A percentile compares a stretch with the other conserved stretches of the same genome.
Conservation (phyloP, 1,140 invertebrate genomes). For the Euwallacea similis region DNA sequence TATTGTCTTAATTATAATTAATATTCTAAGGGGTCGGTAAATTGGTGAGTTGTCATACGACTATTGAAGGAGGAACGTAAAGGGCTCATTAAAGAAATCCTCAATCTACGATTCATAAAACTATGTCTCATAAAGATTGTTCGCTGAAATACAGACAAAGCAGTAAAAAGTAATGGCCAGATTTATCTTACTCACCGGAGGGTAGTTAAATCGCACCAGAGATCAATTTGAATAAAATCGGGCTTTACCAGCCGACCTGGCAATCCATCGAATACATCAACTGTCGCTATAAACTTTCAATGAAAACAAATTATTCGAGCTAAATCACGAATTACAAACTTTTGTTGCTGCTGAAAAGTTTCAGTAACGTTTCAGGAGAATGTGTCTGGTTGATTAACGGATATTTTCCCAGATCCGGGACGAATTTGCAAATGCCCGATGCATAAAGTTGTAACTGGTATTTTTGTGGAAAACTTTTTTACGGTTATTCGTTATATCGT, state of each 20-base stretch:
- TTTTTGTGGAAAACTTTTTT: constrained; percentile 11
- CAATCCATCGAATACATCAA: constrained; percentile 6
- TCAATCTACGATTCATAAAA: too few species aligned
- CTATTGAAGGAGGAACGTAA: too few species aligned
- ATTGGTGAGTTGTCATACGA: too few species aligned
- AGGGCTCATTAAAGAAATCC: too few species aligned
- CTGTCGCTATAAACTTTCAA: constrained; percentile 28
- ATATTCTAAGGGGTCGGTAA: too few species aligned
- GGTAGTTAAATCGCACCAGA: constrained; percentile 8
- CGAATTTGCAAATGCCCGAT: constrained; percentile 12
- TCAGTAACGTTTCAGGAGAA: constrained; percentile 16
- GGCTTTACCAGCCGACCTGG: not conserved
- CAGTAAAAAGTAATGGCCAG: constrained; percentile 10
- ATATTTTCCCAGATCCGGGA: constrained; percentile 10
- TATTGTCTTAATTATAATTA: too few species aligned
- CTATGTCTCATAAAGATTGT: not conserved
- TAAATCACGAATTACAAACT: constrained; percentile 31
- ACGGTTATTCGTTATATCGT: constrained; percentile 7
- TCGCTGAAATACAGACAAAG: constrained; percentile 4
- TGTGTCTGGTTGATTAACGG: constrained; percentile 21
- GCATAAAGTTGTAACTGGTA: constrained; percentile 13
- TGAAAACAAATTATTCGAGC: constrained; percentile 32
- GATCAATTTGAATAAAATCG: constrained; percentile 25
- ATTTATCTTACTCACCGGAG: constrained; percentile 19
- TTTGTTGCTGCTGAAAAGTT: constrained; percentile 25